These are phyloP conservation scores for Erythrolamprus reginae DNA, from an alignment of 2,113 vertebrate species.

Conservation along the genomic window DNA sequence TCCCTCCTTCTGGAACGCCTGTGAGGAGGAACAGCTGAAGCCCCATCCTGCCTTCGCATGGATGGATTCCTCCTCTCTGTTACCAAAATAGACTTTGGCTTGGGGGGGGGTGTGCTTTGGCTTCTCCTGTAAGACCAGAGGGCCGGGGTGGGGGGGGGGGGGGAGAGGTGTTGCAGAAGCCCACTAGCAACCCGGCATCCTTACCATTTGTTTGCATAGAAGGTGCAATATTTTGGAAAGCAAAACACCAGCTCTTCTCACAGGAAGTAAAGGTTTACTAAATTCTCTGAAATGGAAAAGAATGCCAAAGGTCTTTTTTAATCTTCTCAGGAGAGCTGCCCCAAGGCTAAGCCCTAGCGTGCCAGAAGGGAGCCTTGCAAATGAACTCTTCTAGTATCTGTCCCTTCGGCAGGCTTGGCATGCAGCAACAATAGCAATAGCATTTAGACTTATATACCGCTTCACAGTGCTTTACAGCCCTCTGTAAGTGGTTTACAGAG, in stretches of 20 bases:
- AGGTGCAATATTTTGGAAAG: conserved; percentile 98
- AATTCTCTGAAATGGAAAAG: conserved; percentile 84
- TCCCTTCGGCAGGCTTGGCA: not conserved
- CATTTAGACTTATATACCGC: too few species aligned
- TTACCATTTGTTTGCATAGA: conserved; percentile 99
- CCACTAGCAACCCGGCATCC: not conserved
- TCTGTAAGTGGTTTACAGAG: too few species aligned
- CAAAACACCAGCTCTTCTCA: conserved; percentile 92
- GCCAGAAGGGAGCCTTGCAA: too few species aligned
- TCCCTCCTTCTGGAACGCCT: not conserved
- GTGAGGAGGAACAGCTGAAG: not conserved
- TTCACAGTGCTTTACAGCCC: too few species aligned
- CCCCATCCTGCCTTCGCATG: not conserved
- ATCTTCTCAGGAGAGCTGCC: not conserved
- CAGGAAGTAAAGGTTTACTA: conserved; percentile 96
- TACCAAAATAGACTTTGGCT: conserved; percentile 44
- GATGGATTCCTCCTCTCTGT: conserved; percentile 29
- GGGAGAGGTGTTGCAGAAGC: not conserved
- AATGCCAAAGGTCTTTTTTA: not conserved
- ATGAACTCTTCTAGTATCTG: fast-evolving
- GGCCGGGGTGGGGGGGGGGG: not conserved
- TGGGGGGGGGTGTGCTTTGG: not conserved
- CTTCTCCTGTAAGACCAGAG: not conserved
- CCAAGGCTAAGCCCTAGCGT: too few species aligned
- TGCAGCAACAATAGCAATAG: too few species aligned